Evolutionary conservation across 35 echinoderm and acorn worm genomes (phyloP).

Genomic region (Ophioderma brevispina): DNA sequence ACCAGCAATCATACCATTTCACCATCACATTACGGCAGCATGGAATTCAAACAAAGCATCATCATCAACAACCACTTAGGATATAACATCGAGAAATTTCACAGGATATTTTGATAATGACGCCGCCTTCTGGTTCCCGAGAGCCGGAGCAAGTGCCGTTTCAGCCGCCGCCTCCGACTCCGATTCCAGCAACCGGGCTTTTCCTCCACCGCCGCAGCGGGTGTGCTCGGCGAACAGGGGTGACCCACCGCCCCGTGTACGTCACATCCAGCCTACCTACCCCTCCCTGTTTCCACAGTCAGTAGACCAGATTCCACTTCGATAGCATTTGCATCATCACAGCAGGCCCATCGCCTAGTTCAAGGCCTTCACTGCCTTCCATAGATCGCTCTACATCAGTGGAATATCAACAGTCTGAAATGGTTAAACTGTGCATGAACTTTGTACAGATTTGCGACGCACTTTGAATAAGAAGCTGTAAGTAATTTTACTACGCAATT

Average conservation of each 20-base stretch:
- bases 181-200: background rate
- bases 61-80: background rate
- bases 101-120: background rate
- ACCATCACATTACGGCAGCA: background rate
- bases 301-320: background rate
- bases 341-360: background rate
- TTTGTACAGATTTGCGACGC: background rate
- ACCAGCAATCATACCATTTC: background rate
- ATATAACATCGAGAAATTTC: background rate
- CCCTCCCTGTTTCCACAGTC: background rate
- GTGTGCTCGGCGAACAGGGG: background rate
- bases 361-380: background rate
- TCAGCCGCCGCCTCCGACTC: background rate
- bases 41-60: background rate
- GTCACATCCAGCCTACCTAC: background rate
- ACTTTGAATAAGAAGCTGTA: too few species aligned
- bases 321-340: background rate
- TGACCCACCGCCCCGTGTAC: background rate
- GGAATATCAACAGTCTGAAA: background rate
- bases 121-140: background rate
- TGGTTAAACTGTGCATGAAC: background rate
- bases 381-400: background rate
- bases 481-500: too few species aligned
- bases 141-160: too few species aligned
- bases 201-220: background rate